Percentiles rank a stretch among this genome's conserved stretches.
phyloP scores from a whole-genome alignment of 2,797 vertebrate genomes.

The Anableps anableps region DNA sequence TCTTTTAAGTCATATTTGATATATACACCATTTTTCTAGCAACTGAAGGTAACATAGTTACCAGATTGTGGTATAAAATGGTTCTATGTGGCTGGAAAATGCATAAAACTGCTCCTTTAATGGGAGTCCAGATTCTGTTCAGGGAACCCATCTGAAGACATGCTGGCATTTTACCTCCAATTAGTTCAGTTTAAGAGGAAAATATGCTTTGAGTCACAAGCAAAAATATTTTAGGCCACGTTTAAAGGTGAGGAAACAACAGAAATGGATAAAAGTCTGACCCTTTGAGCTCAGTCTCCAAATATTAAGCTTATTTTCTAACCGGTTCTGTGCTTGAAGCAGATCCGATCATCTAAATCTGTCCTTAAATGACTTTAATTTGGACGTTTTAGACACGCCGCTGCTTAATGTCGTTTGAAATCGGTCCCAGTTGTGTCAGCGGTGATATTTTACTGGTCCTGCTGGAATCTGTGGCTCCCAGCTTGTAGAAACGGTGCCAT shows the following conservation, averaged over 20 bases:
- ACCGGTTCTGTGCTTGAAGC: too few relatives aligned
- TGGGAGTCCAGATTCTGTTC: too few relatives aligned
- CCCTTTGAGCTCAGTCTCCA: neutral
- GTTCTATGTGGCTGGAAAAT: too few relatives aligned
- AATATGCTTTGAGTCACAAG: too few relatives aligned
- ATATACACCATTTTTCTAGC: too few relatives aligned
- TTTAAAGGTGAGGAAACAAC: neutral
- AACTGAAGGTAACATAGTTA: too few relatives aligned
- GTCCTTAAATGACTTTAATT: neutral
- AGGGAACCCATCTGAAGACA: neutral
- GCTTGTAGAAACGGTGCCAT: slow-evolving; percentile 3
- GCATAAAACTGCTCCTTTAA: too few relatives aligned
- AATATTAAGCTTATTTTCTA: neutral
- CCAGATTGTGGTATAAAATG: too few relatives aligned
- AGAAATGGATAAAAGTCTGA: neutral
- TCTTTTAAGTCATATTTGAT: too few relatives aligned
- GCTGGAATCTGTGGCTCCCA: neutral
- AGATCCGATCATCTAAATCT: too few relatives aligned
- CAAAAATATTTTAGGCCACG: neutral
- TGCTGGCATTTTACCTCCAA: neutral
- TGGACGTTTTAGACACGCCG: neutral
- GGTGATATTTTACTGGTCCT: neutral
- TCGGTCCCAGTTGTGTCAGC: too few relatives aligned
- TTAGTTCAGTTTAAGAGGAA: neutral
- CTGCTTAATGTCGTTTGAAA: neutral